Evolutionary conservation across 1,140 invertebrate species (phyloP).

Genomic region (Drosophila subpulchrella): DNA sequence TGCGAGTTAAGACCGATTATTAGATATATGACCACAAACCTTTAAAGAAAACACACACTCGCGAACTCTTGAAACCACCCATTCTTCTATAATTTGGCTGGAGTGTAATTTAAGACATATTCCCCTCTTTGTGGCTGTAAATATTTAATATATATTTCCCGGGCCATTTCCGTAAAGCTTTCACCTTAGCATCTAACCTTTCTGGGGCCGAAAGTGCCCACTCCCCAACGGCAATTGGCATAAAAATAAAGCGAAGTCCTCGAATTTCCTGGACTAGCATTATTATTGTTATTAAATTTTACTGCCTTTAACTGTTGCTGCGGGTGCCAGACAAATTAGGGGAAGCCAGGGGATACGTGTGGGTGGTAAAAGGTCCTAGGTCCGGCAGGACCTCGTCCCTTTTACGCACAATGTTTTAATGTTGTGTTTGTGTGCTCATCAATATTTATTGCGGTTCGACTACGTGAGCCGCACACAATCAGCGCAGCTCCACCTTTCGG

Average conservation of each 20-base stretch:
- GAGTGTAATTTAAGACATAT: slow-evolving; percentile 70
- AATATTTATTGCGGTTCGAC: slow-evolving; percentile 82
- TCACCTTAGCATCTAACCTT: slow-evolving; percentile 14
- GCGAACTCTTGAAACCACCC: neutral
- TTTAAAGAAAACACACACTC: neutral
- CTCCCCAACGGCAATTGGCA: slow-evolving; percentile 34
- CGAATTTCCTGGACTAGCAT: slow-evolving; percentile 61
- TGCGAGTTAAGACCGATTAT: too few relatives aligned
- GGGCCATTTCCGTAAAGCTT: slow-evolving; percentile 66
- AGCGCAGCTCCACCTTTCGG: slow-evolving; percentile 21
- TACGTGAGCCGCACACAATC: slow-evolving; percentile 78
- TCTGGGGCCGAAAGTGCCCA: neutral
- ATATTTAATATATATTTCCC: slow-evolving; percentile 67
- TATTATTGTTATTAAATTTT: slow-evolving; percentile 83
- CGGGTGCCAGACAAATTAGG: slow-evolving; percentile 55
- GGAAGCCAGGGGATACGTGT: neutral
- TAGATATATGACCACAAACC: too few relatives aligned
- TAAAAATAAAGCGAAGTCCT: slow-evolving; percentile 65
- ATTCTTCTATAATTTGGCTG: slow-evolving; percentile 14
- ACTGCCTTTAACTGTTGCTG: slow-evolving; percentile 76
- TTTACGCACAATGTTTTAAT: slow-evolving; percentile 80
- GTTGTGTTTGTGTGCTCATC: slow-evolving; percentile 81
- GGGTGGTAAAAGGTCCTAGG: slow-evolving; percentile 1
- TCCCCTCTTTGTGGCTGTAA: slow-evolving; percentile 64
- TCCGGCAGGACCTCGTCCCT: slow-evolving; percentile 22